Evolutionary conservation across 2,888 invertebrate species (phyloP).

Genomic region (Cephalotes varians): DNA sequence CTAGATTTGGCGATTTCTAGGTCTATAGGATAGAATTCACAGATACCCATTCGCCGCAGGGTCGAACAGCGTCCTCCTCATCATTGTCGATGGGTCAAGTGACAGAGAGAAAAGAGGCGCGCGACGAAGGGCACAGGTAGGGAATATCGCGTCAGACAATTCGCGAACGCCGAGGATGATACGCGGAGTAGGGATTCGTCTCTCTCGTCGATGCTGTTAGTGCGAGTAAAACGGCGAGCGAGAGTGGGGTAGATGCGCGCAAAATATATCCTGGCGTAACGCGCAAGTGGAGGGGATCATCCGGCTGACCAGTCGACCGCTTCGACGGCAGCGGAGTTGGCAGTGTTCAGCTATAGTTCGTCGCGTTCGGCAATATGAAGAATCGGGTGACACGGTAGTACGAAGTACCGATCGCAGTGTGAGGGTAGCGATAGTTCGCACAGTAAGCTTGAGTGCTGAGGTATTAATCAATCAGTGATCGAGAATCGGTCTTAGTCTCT

Average conservation of each 20-base stretch:
- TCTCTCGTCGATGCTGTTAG: background rate
- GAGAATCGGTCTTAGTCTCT: background rate
- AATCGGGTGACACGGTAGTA: background rate
- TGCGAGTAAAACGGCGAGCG: background rate
- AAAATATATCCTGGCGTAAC: background rate
- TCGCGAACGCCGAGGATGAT: background rate
- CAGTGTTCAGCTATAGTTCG: background rate
- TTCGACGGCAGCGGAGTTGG: background rate
- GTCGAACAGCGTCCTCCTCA: background rate
- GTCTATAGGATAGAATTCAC: background rate
- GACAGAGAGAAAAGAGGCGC: constrained; percentile 28
- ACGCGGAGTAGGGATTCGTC: background rate
- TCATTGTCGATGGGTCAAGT: background rate
- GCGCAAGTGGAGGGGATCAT: constrained; percentile 10
- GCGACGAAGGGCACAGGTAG: constrained; percentile 16
- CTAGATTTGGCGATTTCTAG: background rate
- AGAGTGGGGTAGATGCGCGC: constrained; percentile 8
- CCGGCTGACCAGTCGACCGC: background rate
- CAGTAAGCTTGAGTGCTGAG: no score
- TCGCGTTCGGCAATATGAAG: background rate
- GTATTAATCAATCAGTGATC: background rate
- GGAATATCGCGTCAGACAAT: background rate
- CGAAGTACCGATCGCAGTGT: constrained; percentile 16
- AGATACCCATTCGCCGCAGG: no score
- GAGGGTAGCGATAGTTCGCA: background rate